Evolutionary conservation across 2,888 invertebrate genomes (phyloP).

Genomic region (Nipponacmea schrenckii): DNA sequence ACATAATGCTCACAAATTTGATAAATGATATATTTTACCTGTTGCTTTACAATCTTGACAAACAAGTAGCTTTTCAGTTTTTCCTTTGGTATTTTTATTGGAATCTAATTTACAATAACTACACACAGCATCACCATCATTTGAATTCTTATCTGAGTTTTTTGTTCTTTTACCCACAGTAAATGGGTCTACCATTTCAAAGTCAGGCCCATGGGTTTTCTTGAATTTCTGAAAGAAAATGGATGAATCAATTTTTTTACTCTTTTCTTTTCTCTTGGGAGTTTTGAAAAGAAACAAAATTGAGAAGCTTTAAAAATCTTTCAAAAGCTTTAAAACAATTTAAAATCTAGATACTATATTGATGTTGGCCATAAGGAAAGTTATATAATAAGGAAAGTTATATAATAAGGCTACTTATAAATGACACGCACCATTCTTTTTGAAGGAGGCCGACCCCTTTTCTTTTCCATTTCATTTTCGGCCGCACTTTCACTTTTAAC

Average conservation of each 20-base stretch:
- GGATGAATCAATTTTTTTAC: no score
- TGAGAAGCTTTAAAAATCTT: no score
- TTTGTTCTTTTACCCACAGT: background rate
- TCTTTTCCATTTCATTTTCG: conserved; percentile 9
- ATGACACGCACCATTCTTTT: conserved; percentile 18
- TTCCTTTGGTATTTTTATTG: background rate
- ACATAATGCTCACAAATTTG: no score
- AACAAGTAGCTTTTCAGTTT: background rate
- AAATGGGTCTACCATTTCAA: conserved; percentile 28
- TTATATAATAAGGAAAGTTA: no score
- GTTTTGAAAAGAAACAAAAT: no score
- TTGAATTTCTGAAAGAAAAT: conserved; percentile 26
- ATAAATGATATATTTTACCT: background rate
- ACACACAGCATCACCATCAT: conserved; percentile 3
- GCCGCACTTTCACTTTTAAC: background rate
- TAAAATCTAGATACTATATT: no score
- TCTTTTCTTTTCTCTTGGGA: no score
- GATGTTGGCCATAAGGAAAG: no score
- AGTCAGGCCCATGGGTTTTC: conserved; percentile 32
- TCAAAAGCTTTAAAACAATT: no score
- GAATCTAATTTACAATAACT: background rate
- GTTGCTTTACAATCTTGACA: conserved; percentile 1
- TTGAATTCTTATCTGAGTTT: background rate
- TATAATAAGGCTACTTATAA: no score
- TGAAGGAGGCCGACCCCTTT: conserved; percentile 18